Base-by-base conservation (phyloP, 2,888 invertebrate genomes). In the Coelopa pilipes region DNA sequence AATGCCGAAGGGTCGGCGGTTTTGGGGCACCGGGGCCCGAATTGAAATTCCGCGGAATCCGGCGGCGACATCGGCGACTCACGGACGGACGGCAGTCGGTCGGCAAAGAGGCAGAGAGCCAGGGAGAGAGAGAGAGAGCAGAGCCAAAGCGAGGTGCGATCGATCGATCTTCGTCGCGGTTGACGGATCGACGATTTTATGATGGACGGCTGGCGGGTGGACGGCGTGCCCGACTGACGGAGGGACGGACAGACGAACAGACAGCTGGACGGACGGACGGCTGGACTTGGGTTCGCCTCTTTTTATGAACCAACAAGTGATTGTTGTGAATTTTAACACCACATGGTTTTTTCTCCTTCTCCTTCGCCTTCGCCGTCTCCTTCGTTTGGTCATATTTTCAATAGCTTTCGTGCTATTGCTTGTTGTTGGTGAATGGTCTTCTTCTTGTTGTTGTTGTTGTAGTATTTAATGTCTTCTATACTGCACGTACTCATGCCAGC, bases 321-420 rank as follows among this genome's bases (percentile, higher is more conserved):
- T 65, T 65, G 65, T 65, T 65, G 34, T 65, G 65, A 65, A 65
- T 65, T 65, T 65, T 45, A 17, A 65, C 19, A 21, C 57, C 19
- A 59, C 0, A 53, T 21, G 21, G 21, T 57, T 57, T 17, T 57
- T 19, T 24, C 2, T 55, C 13, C 1, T 17, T 55, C 19, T 55
- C 19, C 11, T n/a, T n/a, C n/a, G n/a, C n/a, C n/a, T n/a, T n/a
- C n/a, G n/a, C n/a, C n/a, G n/a, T 34, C 34, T 34, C 4, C 34
- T 34, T 34, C 34, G 7, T 34, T 34, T 34, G 34, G 34, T 34
- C 2, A 34, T 34, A 34, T 34, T 34, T 34, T 34, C 57, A 57
- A 57, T 57, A 1, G 21, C 17, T 57, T 15, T 57, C 21, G 1
- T 57, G 19, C 3, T 9, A 12, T 57, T 12, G 55, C 1, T 50